Conservation (phyloP, 1,140 invertebrate genomes). For the Scaptomyza hsui region DNA sequence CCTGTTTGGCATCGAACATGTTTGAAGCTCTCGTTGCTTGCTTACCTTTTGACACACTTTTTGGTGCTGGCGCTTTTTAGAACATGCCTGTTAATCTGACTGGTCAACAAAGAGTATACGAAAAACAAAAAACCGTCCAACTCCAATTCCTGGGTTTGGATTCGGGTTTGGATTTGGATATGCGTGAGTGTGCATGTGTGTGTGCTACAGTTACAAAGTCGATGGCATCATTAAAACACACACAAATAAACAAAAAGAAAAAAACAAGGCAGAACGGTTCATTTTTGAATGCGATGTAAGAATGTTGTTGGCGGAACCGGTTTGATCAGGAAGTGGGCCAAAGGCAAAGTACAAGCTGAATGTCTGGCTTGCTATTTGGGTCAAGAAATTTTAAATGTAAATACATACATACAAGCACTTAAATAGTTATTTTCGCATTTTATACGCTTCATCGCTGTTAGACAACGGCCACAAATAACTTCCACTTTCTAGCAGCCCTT, state of each 20-base stretch:
- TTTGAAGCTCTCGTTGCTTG: slow-evolving; percentile 24
- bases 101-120: slow-evolving; percentile 59
- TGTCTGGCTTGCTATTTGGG: slow-evolving; percentile 47
- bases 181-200: slow-evolving; percentile 15
- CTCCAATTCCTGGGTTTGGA: slow-evolving; percentile 25
- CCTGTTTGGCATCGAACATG: slow-evolving; percentile 74
- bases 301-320: slow-evolving; percentile 26
- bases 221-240: slow-evolving; percentile 60
- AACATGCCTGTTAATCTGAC: slow-evolving; percentile 68
- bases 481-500: slow-evolving; percentile 79
- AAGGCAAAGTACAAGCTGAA: slow-evolving; percentile 42
- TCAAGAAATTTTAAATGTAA: slow-evolving; percentile 25
- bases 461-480: slow-evolving; percentile 55
- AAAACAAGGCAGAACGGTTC: slow-evolving; percentile 23
- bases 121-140: slow-evolving; percentile 21
- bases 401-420: neutral
- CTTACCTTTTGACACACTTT: slow-evolving; percentile 68
- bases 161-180: slow-evolving; percentile 19
- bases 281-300: slow-evolving; percentile 9
- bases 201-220: slow-evolving; percentile 72
- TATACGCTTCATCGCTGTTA: slow-evolving; percentile 38
- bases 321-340: slow-evolving; percentile 52
- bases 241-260: slow-evolving; percentile 64
- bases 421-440: slow-evolving; percentile 9
- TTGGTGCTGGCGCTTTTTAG: slow-evolving; percentile 59